phyloP scores from a whole-genome alignment of 2,113 vertebrate genomes.

The Erythrocercus mccallii region DNA sequence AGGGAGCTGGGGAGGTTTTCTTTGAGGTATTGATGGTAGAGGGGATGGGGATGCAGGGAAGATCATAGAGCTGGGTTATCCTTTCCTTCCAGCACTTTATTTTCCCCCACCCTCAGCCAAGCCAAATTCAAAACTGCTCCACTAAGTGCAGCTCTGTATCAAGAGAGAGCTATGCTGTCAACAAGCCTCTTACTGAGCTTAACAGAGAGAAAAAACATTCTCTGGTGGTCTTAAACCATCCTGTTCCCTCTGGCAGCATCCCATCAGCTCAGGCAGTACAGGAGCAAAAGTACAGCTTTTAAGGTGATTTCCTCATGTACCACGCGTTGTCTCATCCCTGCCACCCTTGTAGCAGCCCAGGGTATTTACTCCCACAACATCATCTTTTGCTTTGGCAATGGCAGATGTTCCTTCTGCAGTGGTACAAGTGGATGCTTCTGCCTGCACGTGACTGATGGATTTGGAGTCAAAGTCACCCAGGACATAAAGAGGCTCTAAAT shows the following conservation, averaged over 20 bases:
- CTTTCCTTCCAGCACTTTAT: not conserved
- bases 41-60: not conserved
- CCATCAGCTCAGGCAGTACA: not conserved
- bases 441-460: not conserved
- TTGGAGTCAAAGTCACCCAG: constrained; percentile 3
- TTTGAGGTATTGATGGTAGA: fast-evolving
- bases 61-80: fast-evolving
- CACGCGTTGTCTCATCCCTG: not conserved
- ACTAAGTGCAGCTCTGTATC: not conserved
- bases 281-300: not conserved
- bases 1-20: not conserved
- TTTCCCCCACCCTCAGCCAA: not conserved
- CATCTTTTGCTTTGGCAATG: not conserved
- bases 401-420: not conserved
- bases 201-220: fast-evolving
- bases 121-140: not conserved
- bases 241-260: not conserved
- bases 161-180: not conserved
- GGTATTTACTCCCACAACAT: not conserved
- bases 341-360: not conserved
- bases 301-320: not conserved
- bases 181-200: not conserved
- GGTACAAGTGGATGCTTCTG: not conserved
- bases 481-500: constrained; percentile 10
- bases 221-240: not conserved